Evolutionary conservation across 2,113 vertebrate species (phyloP).

Genomic region (Xerus inauris): DNA sequence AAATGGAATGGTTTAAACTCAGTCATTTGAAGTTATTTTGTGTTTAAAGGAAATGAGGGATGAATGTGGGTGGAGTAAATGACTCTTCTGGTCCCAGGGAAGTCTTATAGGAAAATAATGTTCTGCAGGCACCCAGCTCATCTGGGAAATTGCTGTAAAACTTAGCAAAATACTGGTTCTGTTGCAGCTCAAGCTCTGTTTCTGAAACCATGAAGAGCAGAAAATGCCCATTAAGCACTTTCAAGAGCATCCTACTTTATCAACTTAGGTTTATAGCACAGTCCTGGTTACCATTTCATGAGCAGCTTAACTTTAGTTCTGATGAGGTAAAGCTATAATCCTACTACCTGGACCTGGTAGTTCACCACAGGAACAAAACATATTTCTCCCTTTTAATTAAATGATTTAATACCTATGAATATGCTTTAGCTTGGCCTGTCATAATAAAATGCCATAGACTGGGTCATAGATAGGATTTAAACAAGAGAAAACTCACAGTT

Average conservation of each 20-base stretch:
- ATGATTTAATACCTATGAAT: neutral
- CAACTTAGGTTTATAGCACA: neutral
- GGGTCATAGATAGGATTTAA: neutral
- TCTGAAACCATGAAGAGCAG: constrained; percentile 26
- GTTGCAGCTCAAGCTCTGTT: neutral
- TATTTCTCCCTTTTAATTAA: constrained; percentile 12
- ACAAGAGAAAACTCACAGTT: neutral
- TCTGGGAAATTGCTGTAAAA: constrained; percentile 68
- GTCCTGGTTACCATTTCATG: neutral
- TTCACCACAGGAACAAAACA: neutral
- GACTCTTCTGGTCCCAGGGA: constrained; percentile 46
- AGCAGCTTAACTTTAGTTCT: neutral
- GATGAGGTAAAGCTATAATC: neutral
- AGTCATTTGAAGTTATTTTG: constrained; percentile 71
- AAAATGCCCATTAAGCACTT: neutral
- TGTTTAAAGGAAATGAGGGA: constrained; percentile 73
- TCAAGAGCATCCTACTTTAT: constrained; percentile 36
- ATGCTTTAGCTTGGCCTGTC: neutral
- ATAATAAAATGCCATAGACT: neutral
- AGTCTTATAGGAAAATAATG: constrained; percentile 55
- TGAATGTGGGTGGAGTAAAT: constrained; percentile 75
- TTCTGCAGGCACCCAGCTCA: constrained; percentile 42
- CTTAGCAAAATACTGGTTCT: constrained; percentile 10
- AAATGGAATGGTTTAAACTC: constrained; percentile 67
- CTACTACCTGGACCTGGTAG: rapidly evolving